Conservation (phyloP, 2,888 invertebrate genomes). For the Koerneria pararmatus region DNA sequence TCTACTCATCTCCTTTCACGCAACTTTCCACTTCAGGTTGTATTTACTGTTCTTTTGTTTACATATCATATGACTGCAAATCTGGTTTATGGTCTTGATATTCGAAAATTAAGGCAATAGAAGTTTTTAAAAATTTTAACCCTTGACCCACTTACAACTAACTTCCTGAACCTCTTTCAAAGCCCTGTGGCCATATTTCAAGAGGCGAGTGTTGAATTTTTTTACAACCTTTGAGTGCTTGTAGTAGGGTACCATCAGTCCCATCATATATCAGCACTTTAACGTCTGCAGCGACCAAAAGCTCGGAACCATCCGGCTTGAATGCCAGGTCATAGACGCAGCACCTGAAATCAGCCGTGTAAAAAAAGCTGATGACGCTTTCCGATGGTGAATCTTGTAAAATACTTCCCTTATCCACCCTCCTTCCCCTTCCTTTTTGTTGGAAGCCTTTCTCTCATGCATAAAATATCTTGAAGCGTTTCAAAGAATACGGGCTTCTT, state of each 20-base stretch:
- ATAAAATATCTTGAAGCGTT: too few relatives aligned
- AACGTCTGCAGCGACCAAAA: conserved; percentile 88
- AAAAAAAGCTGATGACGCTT: background rate
- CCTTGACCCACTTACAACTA: too few relatives aligned
- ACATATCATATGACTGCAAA: too few relatives aligned
- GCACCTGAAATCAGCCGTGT: conserved; percentile 30
- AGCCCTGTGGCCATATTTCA: too few relatives aligned
- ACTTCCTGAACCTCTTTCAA: too few relatives aligned
- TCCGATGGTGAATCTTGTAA: background rate
- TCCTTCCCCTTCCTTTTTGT: background rate
- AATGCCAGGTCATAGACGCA: conserved; percentile 92
- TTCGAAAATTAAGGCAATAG: too few relatives aligned
- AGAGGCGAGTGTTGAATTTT: background rate
- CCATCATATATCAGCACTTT: conserved; percentile 92
- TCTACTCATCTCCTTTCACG: too few relatives aligned
- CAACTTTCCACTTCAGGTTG: too few relatives aligned
- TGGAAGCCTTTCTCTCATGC: background rate
- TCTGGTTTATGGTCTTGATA: too few relatives aligned
- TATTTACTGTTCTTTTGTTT: too few relatives aligned
- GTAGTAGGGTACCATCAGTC: conserved; percentile 81
- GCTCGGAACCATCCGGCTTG: conserved; percentile 86
- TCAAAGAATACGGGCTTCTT: too few relatives aligned
- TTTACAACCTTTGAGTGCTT: conserved; percentile 75
- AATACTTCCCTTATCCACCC: background rate
- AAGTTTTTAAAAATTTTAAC: too few relatives aligned